Evolutionary conservation across 2,113 vertebrate genomes (phyloP).

Genomic region (Aldabrachelys gigantea): DNA sequence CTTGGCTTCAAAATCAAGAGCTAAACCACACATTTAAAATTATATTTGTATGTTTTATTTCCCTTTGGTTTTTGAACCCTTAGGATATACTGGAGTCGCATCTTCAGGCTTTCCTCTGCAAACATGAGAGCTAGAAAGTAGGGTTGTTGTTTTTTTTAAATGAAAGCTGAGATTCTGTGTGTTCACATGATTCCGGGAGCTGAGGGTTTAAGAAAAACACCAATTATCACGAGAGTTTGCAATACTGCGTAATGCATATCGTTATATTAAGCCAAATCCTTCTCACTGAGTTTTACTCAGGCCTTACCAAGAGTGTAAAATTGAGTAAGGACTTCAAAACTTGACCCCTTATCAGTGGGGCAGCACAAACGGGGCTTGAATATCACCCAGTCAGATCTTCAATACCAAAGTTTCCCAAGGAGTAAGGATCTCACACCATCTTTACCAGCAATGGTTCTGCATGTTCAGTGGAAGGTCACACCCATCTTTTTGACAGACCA

Average conservation of each 20-base stretch:
- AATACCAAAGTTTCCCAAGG: background rate
- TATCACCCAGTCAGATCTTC: fast-evolving
- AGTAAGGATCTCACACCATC: background rate
- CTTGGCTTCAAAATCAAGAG: background rate
- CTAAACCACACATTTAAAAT: too few species aligned
- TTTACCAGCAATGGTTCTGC: background rate
- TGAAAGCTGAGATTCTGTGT: background rate
- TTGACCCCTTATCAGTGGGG: background rate
- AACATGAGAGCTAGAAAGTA: background rate
- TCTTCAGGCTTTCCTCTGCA: background rate
- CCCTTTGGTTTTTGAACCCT: background rate
- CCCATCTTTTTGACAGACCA: background rate
- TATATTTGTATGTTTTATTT: background rate
- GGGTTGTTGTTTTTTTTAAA: background rate
- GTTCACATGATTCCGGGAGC: background rate
- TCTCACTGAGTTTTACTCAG: background rate
- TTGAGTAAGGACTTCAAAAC: conserved; percentile 18
- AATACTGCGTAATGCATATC: background rate
- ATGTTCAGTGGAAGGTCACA: background rate
- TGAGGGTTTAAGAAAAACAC: background rate
- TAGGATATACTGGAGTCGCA: background rate
- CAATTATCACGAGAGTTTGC: background rate
- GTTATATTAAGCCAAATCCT: background rate
- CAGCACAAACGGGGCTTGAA: background rate
- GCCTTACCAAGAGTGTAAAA: background rate